Evolutionary conservation across 1,140 invertebrate species (phyloP).

Genomic region (Heliconius himera): DNA sequence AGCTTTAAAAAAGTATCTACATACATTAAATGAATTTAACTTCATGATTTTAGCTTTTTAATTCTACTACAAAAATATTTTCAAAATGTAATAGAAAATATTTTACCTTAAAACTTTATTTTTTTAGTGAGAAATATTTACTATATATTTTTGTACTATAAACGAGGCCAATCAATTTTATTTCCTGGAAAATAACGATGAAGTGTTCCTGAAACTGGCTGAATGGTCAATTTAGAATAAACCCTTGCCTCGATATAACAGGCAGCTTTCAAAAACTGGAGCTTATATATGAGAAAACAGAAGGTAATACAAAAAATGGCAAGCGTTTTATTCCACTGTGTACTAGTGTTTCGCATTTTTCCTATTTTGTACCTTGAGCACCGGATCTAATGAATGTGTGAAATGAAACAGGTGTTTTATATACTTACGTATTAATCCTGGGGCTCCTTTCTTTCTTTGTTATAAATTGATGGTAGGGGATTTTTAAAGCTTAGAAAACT

Average conservation of each 20-base stretch:
- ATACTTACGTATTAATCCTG: constrained; percentile 27
- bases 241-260: constrained; percentile 13
- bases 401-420: constrained; percentile 45
- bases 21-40: too few species aligned
- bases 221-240: constrained; percentile 16
- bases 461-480: constrained; percentile 15
- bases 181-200: constrained; percentile 12
- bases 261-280: constrained; percentile 19
- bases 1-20: too few species aligned
- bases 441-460: constrained; percentile 29
- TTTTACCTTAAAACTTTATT: not conserved
- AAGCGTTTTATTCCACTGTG: constrained; percentile 33
- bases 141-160: not conserved
- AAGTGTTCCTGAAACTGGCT: constrained; percentile 7
- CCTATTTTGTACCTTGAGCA: constrained; percentile 43
- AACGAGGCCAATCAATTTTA: constrained; percentile 18
- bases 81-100: not conserved
- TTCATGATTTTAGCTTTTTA: too few species aligned
- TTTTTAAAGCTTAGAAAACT: constrained; percentile 13
- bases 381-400: constrained; percentile 48
- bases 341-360: constrained; percentile 41
- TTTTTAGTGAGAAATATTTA: not conserved
- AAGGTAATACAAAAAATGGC: constrained; percentile 40
- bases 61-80: not conserved
- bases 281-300: constrained; percentile 38